Base-by-base conservation (phyloP, 2,888 invertebrate species). In the Noctua fimbriata region DNA sequence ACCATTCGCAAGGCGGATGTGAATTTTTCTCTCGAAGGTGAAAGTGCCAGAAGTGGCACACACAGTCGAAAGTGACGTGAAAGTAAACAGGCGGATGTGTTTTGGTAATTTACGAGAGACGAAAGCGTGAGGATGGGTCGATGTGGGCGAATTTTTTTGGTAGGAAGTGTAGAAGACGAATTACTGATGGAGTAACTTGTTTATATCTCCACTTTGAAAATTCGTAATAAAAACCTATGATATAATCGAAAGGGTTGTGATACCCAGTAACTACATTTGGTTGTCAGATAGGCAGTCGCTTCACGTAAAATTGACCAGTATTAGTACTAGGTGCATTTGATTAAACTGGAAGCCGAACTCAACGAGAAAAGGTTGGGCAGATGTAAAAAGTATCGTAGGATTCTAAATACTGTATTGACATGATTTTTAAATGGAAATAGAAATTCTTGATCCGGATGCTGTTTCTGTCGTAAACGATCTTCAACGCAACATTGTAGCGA, bases 51-150 rank as follows among this genome's bases (percentile, higher is more conserved):
- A 90, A 90, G 88, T 92, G 85, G 89, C 87, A 89, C 90, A 91
- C 90, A 90, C 89, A 89, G 88, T 92, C 82, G 95, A 95, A 94
- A 95, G 94, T 92, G 79, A 49, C 80, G 93, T 90, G 95, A 95
- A 95, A 95, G 95, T 92, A 91, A 91, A 88, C 88, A 74, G 52
- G 85, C 88, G 87, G 86, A 83, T 87, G 69, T 87, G 89, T 90
- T 90, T 90, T 87, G 90, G 86, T 89, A 89, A 90, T 89, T 89
- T 89, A 89, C 84, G 89, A 84, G 80, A 81, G 80, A 84, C 76
- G 87, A 89, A 88, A 89, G 89, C 87, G 85, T 87, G 76, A 75
- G 78, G 69, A 73, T 69, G 76, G 55, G 41, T 36, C 28, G 60
- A 32, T 65, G 72, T 85, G 60, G 60, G 73, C 71, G 63, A 81